These are phyloP conservation scores for Chrysina gloriosa DNA, from an alignment of 2,888 invertebrate genomes.

Conservation along the genomic window DNA sequence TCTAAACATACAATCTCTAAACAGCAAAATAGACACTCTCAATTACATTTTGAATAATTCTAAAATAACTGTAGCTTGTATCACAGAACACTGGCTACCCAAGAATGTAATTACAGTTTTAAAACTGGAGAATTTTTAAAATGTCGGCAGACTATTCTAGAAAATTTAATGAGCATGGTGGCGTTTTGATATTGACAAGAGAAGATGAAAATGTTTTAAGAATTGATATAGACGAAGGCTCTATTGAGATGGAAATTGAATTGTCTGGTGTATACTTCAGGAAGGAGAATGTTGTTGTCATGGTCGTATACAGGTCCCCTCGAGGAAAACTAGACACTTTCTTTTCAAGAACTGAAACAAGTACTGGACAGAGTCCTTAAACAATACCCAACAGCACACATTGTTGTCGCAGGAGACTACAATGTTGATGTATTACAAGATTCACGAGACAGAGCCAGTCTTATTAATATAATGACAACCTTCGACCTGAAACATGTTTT, in stretches of 20 bases:
- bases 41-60: not conserved
- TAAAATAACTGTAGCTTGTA: not conserved
- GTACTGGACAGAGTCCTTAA: too few relatives aligned
- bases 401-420: not conserved
- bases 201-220: not conserved
- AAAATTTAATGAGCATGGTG: not conserved
- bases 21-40: not conserved
- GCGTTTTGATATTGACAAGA: not conserved
- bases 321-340: not conserved
- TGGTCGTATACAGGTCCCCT: conserved; percentile 6
- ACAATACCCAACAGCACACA: not conserved
- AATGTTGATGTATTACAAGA: not conserved
- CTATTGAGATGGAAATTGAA: not conserved
- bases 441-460: not conserved
- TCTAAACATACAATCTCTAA: conserved; percentile 7
- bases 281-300: not conserved
- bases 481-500: conserved; percentile 5
- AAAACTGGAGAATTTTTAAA: not conserved
- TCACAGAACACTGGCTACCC: conserved; percentile 15
- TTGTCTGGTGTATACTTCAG: not conserved
- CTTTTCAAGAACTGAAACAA: not conserved
- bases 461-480: not conserved
- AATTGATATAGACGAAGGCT: not conserved
- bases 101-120: not conserved
- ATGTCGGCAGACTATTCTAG: not conserved